Conservation (phyloP, 2,113 vertebrate genomes). For the Burhinus oedicnemus region DNA sequence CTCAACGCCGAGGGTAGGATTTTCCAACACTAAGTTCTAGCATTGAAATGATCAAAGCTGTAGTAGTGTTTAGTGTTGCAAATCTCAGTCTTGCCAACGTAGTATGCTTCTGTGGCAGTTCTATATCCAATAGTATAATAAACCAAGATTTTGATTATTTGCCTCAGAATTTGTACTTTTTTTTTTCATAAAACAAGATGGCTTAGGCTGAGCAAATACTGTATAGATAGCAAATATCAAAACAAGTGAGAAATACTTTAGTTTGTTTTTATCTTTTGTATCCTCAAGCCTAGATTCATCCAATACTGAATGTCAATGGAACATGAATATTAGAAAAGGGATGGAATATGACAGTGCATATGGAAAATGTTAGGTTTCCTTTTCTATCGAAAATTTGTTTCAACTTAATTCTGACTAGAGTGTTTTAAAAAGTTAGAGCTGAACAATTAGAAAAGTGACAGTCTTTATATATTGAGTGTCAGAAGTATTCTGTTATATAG, state of each 20-base stretch:
- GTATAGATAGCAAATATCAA: constrained; percentile 47
- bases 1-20: constrained; percentile 38
- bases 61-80: constrained; percentile 52
- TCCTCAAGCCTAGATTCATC: constrained; percentile 52
- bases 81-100: constrained; percentile 60
- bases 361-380: constrained; percentile 82
- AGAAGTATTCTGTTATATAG: neutral
- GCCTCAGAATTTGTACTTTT: constrained; percentile 41
- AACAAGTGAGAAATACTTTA: constrained; percentile 39
- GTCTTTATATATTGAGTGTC: neutral
- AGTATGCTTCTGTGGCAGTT: constrained; percentile 34
- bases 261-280: constrained; percentile 10
- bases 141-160: constrained; percentile 34
- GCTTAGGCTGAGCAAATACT: constrained; percentile 49
- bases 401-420: constrained; percentile 18
- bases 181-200: constrained; percentile 21
- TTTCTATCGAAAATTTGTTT: constrained; percentile 52
- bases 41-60: constrained; percentile 61
- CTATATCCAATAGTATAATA: constrained; percentile 55
- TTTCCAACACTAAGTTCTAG: constrained; percentile 65
- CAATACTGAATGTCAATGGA: constrained; percentile 76
- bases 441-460: constrained; percentile 21
- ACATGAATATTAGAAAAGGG: constrained; percentile 79
- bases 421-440: constrained; percentile 65
- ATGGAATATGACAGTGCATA: constrained; percentile 85